Evolutionary conservation across 2,888 invertebrate species (phyloP).

Genomic region (Lycaena phlaeas): DNA sequence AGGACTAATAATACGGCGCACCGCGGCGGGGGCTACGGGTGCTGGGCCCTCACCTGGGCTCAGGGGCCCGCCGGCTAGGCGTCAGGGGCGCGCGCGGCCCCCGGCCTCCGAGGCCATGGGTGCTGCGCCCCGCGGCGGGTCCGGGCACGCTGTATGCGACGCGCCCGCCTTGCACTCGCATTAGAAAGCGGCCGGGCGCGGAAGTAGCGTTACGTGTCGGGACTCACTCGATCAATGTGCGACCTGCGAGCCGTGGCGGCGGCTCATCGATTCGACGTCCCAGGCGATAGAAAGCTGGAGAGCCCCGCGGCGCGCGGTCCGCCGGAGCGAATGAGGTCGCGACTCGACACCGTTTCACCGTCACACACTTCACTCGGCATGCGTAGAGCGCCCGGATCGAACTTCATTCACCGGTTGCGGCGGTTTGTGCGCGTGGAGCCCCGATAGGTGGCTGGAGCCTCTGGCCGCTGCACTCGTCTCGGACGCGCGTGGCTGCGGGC

Average conservation of each 20-base stretch:
- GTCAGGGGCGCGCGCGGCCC: neutral
- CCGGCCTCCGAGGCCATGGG: neutral
- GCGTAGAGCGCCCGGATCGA: conserved; percentile 15
- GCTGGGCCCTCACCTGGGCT: no score
- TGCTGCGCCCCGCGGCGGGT: conserved; percentile 3
- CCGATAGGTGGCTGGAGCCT: conserved; percentile 12
- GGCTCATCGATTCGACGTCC: conserved; percentile 46
- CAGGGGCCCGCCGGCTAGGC: neutral
- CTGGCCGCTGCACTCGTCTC: conserved; percentile 16
- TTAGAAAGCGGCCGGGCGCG: conserved; percentile 24
- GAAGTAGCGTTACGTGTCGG: conserved; percentile 14
- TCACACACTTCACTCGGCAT: conserved; percentile 22
- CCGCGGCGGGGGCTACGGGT: no score
- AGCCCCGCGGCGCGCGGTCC: conserved; percentile 27
- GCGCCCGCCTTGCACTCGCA: no score
- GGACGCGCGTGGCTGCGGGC: conserved; percentile 30
- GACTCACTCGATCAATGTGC: conserved; percentile 65
- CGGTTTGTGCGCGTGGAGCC: conserved; percentile 22
- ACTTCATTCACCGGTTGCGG: conserved; percentile 20
- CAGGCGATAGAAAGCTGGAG: conserved; percentile 45
- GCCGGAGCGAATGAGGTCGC: conserved; percentile 49
- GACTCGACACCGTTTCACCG: conserved; percentile 41
- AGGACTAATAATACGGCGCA: neutral
- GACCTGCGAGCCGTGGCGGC: conserved; percentile 46
- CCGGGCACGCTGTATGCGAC: no score